Evolutionary conservation across 2,113 vertebrate genomes (phyloP).

Genomic region (Aegotheles bennettii): DNA sequence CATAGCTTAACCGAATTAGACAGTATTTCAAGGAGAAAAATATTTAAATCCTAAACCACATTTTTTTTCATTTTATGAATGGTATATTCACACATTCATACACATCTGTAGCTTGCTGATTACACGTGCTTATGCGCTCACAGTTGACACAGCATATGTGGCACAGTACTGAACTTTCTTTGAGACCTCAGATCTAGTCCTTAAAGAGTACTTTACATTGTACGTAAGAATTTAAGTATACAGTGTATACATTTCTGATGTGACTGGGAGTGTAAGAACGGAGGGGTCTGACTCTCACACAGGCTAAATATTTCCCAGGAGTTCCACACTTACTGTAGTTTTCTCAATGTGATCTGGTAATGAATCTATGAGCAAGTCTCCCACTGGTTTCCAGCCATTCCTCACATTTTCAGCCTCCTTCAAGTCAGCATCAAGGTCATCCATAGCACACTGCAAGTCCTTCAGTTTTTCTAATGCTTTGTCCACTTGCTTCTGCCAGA

Average conservation of each 20-base stretch:
- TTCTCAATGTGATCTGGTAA: slow-evolving; percentile 93
- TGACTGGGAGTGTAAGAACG: neutral
- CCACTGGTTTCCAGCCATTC: slow-evolving; percentile 87
- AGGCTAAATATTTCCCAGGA: neutral
- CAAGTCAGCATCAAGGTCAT: slow-evolving; percentile 87
- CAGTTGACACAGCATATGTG: neutral
- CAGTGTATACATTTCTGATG: neutral
- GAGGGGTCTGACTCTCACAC: neutral
- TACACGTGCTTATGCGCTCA: neutral
- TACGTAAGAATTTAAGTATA: neutral
- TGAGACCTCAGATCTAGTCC: neutral
- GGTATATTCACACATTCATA: neutral
- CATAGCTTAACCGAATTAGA: neutral
- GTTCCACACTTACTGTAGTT: slow-evolving; percentile 75
- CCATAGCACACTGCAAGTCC: slow-evolving; percentile 92
- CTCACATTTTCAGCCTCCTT: slow-evolving; percentile 84
- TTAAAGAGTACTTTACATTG: neutral
- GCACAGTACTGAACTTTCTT: neutral
- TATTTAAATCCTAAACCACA: neutral
- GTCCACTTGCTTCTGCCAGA: slow-evolving; percentile 93
- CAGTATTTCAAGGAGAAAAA: neutral
- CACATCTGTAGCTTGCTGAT: neutral
- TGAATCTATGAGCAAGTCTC: slow-evolving; percentile 91
- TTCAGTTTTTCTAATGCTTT: slow-evolving; percentile 86
- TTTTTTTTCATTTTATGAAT: neutral